phyloP scores from a whole-genome alignment of 2,888 invertebrate genomes.

The Oscheius sp. region DNA sequence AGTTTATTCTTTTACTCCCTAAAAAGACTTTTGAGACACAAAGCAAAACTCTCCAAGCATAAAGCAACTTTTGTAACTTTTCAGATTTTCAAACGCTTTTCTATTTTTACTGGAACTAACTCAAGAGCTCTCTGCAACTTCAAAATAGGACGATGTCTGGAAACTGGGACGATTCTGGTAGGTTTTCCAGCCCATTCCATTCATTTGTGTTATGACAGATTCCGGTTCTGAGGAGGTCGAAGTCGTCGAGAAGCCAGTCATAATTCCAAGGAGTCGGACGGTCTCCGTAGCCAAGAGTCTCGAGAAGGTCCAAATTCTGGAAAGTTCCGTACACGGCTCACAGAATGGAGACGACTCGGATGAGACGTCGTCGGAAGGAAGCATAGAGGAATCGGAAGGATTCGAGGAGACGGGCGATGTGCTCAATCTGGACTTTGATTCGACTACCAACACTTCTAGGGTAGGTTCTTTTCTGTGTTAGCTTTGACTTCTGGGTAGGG shows the following conservation, averaged over 20 bases:
- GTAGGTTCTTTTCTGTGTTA: conserved; percentile 16
- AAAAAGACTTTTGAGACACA: too few relatives aligned
- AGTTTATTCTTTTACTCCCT: too few relatives aligned
- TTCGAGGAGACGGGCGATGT: conserved; percentile 47
- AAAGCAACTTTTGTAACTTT: too few relatives aligned
- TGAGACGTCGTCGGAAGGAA: conserved; percentile 44
- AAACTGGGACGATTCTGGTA: conserved; percentile 49
- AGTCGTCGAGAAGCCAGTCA: conserved; percentile 59
- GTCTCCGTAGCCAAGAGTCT: conserved; percentile 62
- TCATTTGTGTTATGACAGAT: conserved; percentile 38
- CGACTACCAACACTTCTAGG: conserved; percentile 49
- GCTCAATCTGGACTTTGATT: conserved; percentile 53
- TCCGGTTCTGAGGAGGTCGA: conserved; percentile 60
- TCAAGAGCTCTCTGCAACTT: too few relatives aligned
- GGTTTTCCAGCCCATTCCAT: neutral
- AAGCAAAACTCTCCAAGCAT: too few relatives aligned
- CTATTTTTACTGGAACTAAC: too few relatives aligned
- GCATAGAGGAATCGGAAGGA: conserved; percentile 51
- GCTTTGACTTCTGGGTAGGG: neutral
- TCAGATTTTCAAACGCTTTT: too few relatives aligned
- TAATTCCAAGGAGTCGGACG: conserved; percentile 55
- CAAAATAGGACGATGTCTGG: conserved; percentile 26
- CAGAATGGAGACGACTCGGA: conserved; percentile 52
- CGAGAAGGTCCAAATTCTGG: conserved; percentile 58
- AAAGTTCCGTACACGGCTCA: conserved; percentile 56